Conservation (phyloP, 2,888 invertebrate genomes). For the Allophyes oxyacanthae region DNA sequence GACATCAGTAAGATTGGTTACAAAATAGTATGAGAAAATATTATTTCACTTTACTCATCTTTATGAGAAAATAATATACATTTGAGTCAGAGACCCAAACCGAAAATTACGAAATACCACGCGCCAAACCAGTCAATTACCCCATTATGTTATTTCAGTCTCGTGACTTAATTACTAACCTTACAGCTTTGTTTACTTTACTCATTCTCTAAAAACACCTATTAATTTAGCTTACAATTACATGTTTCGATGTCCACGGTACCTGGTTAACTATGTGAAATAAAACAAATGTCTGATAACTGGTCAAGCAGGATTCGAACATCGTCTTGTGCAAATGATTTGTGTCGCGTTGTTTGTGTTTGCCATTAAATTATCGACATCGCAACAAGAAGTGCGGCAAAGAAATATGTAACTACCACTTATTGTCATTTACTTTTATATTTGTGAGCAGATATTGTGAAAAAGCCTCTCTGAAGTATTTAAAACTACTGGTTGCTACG, state of each 20-base stretch:
- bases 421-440: slow-evolving; percentile 51
- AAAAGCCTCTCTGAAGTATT: background rate
- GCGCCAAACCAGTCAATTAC: slow-evolving; percentile 68
- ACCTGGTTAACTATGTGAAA: slow-evolving; percentile 57
- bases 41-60: slow-evolving; percentile 31
- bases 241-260: slow-evolving; percentile 48
- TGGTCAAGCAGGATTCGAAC: slow-evolving; percentile 54
- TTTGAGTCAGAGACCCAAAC: slow-evolving; percentile 46
- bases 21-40: slow-evolving; percentile 1
- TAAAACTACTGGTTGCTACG: slow-evolving; percentile 13
- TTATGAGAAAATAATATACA: slow-evolving; percentile 53
- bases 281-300: slow-evolving; percentile 55
- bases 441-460: slow-evolving; percentile 38
- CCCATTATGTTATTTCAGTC: slow-evolving; percentile 64
- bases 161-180: slow-evolving; percentile 62
- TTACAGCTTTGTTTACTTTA: slow-evolving; percentile 69
- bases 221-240: slow-evolving; percentile 59
- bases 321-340: slow-evolving; percentile 60
- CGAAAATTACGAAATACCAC: slow-evolving; percentile 65
- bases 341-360: slow-evolving; percentile 56
- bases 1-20: too few relatives aligned
- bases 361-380: slow-evolving; percentile 62
- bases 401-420: slow-evolving; percentile 58
- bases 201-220: slow-evolving; percentile 56
- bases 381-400: slow-evolving; percentile 52